Evolutionary conservation across 2,113 vertebrate genomes (phyloP), one percentile per base, ranked within the genome.

Genomic region (Rhineura floridana): DNA sequence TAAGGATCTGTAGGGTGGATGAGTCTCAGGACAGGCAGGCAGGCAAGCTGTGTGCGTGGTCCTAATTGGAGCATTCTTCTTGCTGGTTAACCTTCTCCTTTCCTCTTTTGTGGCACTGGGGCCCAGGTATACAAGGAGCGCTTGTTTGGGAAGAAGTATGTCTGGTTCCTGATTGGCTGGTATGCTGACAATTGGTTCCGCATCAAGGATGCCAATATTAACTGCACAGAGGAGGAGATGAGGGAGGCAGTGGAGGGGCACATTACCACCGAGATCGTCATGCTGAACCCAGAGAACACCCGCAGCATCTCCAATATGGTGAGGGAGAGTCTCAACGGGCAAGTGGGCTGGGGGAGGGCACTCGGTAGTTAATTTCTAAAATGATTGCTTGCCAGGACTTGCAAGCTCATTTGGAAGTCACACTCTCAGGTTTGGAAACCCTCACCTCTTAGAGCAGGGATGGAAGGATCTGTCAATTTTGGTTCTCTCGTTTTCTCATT

Each of bases 131-230:
- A 98, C 90, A 99, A 99, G 95, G 98, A 99, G 95, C 98, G 98
- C 93, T 97, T 99, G 30, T 99, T 98, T 0, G 98, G 98, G 81
- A 99, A 99, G 96, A 99, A 99, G 93, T 97, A 98, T 0, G 98
- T 99, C 63, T 99, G 98, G 98, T 99, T 99, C 94, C 97, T 99
- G 90, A 99, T 99, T 0, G 98, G 98, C 75, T 99, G 98, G 98
- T 99, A 99, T 0, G 98, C 98, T 0, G 98, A 99, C 96, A 99
- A 99, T 86, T 99, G 98, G 98, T 99, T 98, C 95, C 99, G 98
- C 92, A 99, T 96, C 93, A 98, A 98, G 69, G 98, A 99, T 87
- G 98, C 98, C 0, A 97, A 98, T 39, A 99, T 99, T 95, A 99
- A 99, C 96, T 99, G 98, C 91, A 99, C 98, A 0, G 97, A 98